phyloP scores from a whole-genome alignment of 1,140 invertebrate genomes.

The Musca vetustissima region DNA sequence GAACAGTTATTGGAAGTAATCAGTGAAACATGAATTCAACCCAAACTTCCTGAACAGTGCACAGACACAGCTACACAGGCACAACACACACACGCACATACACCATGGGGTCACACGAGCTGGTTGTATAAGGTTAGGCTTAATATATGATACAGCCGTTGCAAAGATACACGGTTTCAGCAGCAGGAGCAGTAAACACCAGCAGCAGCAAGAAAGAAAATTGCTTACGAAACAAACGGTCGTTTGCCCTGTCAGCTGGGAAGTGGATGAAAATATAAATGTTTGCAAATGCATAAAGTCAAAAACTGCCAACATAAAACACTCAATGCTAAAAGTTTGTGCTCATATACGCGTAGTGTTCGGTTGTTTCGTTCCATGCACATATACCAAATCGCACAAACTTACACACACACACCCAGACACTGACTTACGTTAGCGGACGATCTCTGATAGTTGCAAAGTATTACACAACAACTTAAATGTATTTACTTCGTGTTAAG shows the following conservation, averaged over 20 bases:
- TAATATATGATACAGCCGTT: constrained; percentile 11
- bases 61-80: background rate
- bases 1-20: constrained; percentile 17
- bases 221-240: constrained; percentile 12
- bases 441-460: background rate
- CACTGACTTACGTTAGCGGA: background rate
- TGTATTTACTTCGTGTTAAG: no score
- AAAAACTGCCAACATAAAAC: constrained; percentile 24
- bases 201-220: constrained; percentile 16
- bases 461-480: no score
- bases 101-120: background rate
- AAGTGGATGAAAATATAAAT: background rate
- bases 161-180: background rate
- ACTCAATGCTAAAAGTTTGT: constrained; percentile 11
- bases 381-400: background rate
- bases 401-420: background rate
- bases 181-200: no score
- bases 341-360: background rate
- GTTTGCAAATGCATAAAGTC: constrained; percentile 21
- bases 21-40: background rate
- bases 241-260: no score
- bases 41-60: background rate
- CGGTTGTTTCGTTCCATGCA: no score
- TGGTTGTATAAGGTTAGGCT: background rate
- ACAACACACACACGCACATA: background rate